Evolutionary conservation across 2,888 invertebrate species (phyloP), one percentile per base, ranked within the genome.

Genomic region (Torymus auratus): DNA sequence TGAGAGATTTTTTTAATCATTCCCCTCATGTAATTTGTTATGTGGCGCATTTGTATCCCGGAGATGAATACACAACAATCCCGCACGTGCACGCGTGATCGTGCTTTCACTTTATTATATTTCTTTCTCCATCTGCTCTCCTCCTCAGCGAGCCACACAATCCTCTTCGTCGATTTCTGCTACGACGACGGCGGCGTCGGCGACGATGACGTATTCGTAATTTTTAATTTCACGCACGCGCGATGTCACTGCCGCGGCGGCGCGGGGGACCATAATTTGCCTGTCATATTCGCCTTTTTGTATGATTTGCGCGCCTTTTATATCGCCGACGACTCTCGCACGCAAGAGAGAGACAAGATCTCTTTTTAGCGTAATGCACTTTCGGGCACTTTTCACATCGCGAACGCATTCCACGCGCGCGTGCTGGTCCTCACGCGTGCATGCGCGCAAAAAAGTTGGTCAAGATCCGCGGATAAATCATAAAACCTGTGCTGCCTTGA

Each of bases 171-270:
- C 71, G 65, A 58, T 78, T 67, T 64, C 56, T 56, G 53, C 60
- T 15, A 52, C 41, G 41, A 41, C 41, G 41, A 41, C 41, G 41
- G 14, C 14, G 3, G 14, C 53, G 15, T 7, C 56, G 70, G 17
- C 20, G 70, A 67, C 60, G 65, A 70, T 72, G 71, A 78, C 71
- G 71, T 58, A 78, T 72, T 78, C 62, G 75, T 71, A 75, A 80
- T 75, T 76, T 80, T 80, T 76, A 80, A 80, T 80, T 80, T 80
- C 76, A 68, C 71, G 76, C 76, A 75, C 61, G 71, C 67, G 55
- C 62, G 50, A 64, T 80, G 70, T 74, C 69, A 80, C 74, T 17
- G 55, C 41, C 41, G 41, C 41, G 41, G 41, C 41, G 41, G 41
- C 41, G 60, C 68, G 52, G 56, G 52, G 55, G 52, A 80, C 74